These are phyloP conservation scores for Tauraco hartlaubi DNA, from an alignment of 2,797 vertebrate genomes.

Conservation along the genomic window DNA sequence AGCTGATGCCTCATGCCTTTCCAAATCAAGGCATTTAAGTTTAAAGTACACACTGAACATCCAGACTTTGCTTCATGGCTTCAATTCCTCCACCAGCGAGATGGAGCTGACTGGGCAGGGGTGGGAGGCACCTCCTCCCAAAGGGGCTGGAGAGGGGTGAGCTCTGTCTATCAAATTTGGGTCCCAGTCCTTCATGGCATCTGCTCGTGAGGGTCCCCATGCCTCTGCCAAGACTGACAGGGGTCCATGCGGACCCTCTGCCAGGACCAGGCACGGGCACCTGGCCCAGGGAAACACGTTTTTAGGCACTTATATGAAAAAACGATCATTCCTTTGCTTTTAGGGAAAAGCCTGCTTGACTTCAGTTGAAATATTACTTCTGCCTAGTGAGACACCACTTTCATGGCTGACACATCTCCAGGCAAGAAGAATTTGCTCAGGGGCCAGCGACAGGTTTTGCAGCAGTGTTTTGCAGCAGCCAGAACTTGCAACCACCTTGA, in stretches of 20 bases:
- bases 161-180: neutral
- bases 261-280: neutral
- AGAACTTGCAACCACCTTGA: neutral
- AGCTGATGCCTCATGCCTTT: neutral
- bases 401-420: neutral
- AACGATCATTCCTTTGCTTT: neutral
- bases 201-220: neutral
- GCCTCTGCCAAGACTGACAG: accelerated
- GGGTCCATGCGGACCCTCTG: neutral
- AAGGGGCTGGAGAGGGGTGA: accelerated
- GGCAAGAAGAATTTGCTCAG: neutral
- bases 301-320: neutral
- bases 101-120: neutral
- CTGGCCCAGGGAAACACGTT: neutral
- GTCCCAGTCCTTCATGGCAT: neutral
- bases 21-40: neutral
- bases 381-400: neutral
- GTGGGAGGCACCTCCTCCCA: neutral
- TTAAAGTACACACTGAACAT: neutral
- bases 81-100: neutral
- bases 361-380: neutral
- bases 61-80: neutral
- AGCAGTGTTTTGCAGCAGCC: neutral
- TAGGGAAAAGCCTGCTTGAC: neutral
- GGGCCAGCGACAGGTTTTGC: neutral